Conservation (phyloP, 2,797 vertebrate species). For the Parauchenoglanis ngamensis region DNA sequence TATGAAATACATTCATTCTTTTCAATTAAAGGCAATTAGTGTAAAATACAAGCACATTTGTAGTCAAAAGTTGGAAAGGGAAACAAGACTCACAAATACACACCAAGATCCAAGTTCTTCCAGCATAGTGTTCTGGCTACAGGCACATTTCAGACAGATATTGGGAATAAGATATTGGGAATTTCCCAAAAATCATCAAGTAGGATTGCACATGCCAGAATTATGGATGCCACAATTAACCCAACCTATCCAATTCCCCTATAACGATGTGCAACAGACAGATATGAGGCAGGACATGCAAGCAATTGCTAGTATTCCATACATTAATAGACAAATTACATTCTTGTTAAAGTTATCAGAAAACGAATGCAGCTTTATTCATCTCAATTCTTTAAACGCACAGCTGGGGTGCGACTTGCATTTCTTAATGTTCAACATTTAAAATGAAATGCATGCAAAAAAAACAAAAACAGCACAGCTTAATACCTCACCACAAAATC, state of each 20-base stretch:
- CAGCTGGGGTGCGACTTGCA: background rate
- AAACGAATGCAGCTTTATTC: background rate
- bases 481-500: background rate
- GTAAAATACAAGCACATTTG: background rate
- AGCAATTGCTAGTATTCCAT: background rate
- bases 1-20: background rate
- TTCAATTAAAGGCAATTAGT: background rate
- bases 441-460: background rate
- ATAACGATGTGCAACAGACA: background rate
- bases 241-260: background rate
- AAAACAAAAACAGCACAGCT: no score
- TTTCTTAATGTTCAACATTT: background rate
- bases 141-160: conserved; percentile 10
- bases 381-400: background rate
- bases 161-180: no score
- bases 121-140: background rate
- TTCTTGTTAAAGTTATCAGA: background rate
- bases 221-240: background rate
- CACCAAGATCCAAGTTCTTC: background rate
- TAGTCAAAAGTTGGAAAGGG: background rate
- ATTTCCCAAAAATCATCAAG: background rate
- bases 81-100: background rate
- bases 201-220: background rate
- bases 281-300: background rate
- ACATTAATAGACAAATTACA: background rate